These are phyloP conservation scores for Furcula furcula DNA, from an alignment of 2,888 invertebrate genomes.

Conservation along the genomic window DNA sequence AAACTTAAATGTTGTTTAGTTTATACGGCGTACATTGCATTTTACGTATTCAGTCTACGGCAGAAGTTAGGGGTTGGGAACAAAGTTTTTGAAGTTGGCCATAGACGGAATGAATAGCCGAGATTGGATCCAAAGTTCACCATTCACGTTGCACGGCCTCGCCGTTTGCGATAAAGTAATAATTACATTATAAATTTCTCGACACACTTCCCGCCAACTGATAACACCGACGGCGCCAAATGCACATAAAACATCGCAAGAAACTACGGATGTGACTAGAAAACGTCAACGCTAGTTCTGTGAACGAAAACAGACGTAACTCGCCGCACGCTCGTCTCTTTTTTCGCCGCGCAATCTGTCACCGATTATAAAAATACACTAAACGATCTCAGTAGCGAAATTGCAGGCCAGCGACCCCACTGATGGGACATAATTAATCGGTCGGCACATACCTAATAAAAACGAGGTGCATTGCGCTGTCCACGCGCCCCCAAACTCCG, in stretches of 20 bases:
- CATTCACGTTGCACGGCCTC: constrained; percentile 38
- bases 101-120: too few relatives aligned
- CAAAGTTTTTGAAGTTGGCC: too few relatives aligned
- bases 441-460: constrained; percentile 77
- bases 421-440: constrained; percentile 77
- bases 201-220: constrained; percentile 67
- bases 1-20: too few relatives aligned
- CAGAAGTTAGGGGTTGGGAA: too few relatives aligned
- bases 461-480: constrained; percentile 71
- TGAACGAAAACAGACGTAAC: constrained; percentile 39
- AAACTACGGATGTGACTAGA: constrained; percentile 49
- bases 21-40: too few relatives aligned
- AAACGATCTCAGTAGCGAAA: constrained; percentile 56
- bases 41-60: too few relatives aligned
- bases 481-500: constrained; percentile 66
- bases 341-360: constrained; percentile 45
- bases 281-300: constrained; percentile 33
- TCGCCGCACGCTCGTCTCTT: constrained; percentile 29
- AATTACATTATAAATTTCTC: constrained; percentile 76
- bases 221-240: constrained; percentile 63
- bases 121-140: constrained; percentile 62
- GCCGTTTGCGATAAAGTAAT: constrained; percentile 67
- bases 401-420: constrained; percentile 68
- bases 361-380: constrained; percentile 59
- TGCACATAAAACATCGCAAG: constrained; percentile 50